Base-by-base conservation (phyloP, 1,140 invertebrate genomes). In the Macrotrachela quadricornifera region DNA sequence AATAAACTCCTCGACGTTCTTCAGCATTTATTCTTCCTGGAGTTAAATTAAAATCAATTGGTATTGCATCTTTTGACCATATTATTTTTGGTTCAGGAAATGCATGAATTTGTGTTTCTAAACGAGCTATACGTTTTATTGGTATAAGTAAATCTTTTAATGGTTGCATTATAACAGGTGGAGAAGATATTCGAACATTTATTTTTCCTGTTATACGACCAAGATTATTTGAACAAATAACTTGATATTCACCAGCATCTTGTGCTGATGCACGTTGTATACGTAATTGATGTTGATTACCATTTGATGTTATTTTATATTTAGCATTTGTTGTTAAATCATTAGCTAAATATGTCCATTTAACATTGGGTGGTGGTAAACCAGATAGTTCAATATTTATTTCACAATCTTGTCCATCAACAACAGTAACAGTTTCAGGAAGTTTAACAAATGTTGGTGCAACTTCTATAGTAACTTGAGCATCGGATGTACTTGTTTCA, bases 191-290 rank as follows among this genome's bases (percentile, higher is more conserved):
- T 30, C 21, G 21, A 4, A 30, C 21, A 30, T 30, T 8, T 2
- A 30, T 30, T 30, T 30, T 30, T 4, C 21, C 21, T 4, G 21
- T 30, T 4, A 30, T 30, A 30, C 21, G 21, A 30, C 85, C 86
- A 1, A 88, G 73, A 46, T 88, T 83, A 62, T 91, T 91, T 57
- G 77, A 76, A 0, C 85, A 85, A 16, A 71, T 74, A 16, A 87
- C 77, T 10, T 76, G 77, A 65, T 92, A 94, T 48, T 77, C 75
- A 18, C 87, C 88, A 43, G 80, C 81, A 67, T 92, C 86, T 49
- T 80, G 76, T 1, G 75, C 72, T 2, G 75, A 77, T 1, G 88
- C 80, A 30, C 8, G 8, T 4, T 8, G 21, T 4, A 30, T 30
- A 30, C 21, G 21, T 30, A 30, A 30, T 30, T 30, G 21, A 30